Conservation (phyloP, 2,888 invertebrate species). For the Apoda limacodes region DNA sequence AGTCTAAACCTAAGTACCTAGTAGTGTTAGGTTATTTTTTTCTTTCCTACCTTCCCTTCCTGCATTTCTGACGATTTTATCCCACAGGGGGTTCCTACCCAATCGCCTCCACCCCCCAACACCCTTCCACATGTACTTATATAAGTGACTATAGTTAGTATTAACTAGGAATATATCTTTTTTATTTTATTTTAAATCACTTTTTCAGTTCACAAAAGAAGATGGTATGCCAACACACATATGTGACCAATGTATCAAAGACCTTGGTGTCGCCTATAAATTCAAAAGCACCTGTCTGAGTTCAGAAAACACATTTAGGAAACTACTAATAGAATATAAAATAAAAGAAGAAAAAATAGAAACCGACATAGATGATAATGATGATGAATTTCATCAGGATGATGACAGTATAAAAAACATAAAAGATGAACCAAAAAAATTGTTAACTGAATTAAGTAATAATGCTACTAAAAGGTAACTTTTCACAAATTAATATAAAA, state of each 20-base stretch:
- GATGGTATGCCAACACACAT: slow-evolving; percentile 28
- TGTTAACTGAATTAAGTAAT: too few relatives aligned
- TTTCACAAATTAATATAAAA: too few relatives aligned
- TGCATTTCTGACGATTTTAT: too few relatives aligned
- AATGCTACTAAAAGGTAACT: too few relatives aligned
- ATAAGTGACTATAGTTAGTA: background rate
- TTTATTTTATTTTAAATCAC: background rate
- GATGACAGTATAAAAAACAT: slow-evolving; percentile 8
- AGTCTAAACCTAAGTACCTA: too few relatives aligned
- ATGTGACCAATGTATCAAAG: slow-evolving; percentile 27
- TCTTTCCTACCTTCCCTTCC: too few relatives aligned
- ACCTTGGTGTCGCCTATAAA: slow-evolving; percentile 27
- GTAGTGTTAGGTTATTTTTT: too few relatives aligned
- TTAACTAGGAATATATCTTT: slow-evolving; percentile 3
- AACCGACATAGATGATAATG: slow-evolving; percentile 9
- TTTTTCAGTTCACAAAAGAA: slow-evolving; percentile 24
- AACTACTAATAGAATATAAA: too few relatives aligned
- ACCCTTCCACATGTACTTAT: too few relatives aligned
- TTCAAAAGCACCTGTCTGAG: slow-evolving; percentile 27
- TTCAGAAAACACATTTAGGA: slow-evolving; percentile 22
- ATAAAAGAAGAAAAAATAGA: too few relatives aligned
- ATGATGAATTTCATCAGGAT: slow-evolving; percentile 12
- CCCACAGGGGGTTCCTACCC: too few relatives aligned
- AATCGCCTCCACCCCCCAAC: too few relatives aligned
- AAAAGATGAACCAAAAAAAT: slow-evolving; percentile 10